Base-by-base conservation (phyloP, 2,888 invertebrate species). In the Oscheius sp. region DNA sequence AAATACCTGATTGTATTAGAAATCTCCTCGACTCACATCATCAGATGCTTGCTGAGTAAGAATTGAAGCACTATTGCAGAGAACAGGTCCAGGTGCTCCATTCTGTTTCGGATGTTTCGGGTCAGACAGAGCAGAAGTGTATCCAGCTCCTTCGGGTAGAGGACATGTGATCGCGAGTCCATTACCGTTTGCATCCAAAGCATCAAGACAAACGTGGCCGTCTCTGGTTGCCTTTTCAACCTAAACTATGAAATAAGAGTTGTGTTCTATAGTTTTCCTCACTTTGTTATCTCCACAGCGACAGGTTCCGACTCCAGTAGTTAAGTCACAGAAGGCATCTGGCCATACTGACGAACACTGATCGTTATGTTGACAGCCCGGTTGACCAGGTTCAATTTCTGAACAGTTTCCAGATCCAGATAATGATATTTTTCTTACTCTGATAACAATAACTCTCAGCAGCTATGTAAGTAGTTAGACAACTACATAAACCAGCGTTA, bases 331-430 rank as follows among this genome's bases (percentile, higher is more conserved):
- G 73, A 77, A 80, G 48, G 86, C 84, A 35, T 84, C 86, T 0
- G 86, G 86, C 86, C 86, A 86, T 1, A 84, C 84, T 9, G 83
- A 79, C n/a, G 77, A 76, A 70, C 86, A 86, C 71, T 86, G 86
- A 55, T 81, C 81, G 58, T 84, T 80, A 75, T 83, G 79, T 55
- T 83, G 80, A 73, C 86, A 86, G 53, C 86, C 86, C 3, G 86
- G 79, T 68, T 85, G 83, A 21, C 85, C 85, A 1, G 86, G 86
- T 48, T 86, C 85, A 53, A 86, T 84, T 73, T 85, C 84, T 84
- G 65, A 58, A 77, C 68, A 32, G 21, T 21, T 21, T 21, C 21
- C 21, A 21, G 21, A 21, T 21, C 21, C 21, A 21, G 21, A 21
- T 21, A 21, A 21, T 21, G 21, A 21, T 42, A 10, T 11, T 55